These are phyloP conservation scores for Drepana falcataria DNA, from an alignment of 2,888 invertebrate genomes.

Conservation along the genomic window DNA sequence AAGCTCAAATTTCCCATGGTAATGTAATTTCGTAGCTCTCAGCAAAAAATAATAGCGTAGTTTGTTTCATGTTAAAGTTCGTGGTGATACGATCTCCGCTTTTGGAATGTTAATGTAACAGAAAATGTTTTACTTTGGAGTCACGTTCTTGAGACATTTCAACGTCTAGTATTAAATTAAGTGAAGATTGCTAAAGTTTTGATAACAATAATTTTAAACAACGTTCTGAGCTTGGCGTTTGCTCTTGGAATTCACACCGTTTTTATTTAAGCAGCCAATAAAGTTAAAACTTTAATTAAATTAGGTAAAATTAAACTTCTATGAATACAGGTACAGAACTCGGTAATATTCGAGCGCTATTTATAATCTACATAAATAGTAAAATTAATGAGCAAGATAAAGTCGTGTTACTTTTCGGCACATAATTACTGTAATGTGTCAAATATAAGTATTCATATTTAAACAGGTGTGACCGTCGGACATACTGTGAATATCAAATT, in stretches of 20 bases:
- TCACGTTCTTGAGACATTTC: constrained; percentile 19
- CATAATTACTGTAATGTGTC: too few species aligned
- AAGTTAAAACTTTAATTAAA: too few species aligned
- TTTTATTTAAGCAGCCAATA: background rate
- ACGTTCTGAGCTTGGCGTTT: background rate
- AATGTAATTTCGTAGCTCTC: background rate
- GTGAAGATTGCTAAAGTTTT: background rate
- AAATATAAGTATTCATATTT: too few species aligned
- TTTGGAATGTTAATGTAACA: constrained; percentile 26
- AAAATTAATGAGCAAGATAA: too few species aligned
- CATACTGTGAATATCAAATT: too few species aligned
- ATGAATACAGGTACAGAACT: too few species aligned
- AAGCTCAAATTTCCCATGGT: background rate
- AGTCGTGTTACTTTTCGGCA: too few species aligned
- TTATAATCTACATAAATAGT: too few species aligned
- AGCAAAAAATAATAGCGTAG: constrained; percentile 19
- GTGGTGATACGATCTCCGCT: constrained; percentile 25
- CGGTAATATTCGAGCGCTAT: too few species aligned
- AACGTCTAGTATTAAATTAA: background rate
- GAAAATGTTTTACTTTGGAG: constrained; percentile 20
- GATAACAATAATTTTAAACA: background rate
- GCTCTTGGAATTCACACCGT: background rate
- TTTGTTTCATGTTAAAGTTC: constrained; percentile 17
- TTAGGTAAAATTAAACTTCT: too few species aligned
- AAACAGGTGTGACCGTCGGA: too few species aligned